Percentiles rank a stretch among this genome's conserved stretches.
Conservation (phyloP, 2,113 vertebrate genomes). For the Glaucidium brasilianum region DNA sequence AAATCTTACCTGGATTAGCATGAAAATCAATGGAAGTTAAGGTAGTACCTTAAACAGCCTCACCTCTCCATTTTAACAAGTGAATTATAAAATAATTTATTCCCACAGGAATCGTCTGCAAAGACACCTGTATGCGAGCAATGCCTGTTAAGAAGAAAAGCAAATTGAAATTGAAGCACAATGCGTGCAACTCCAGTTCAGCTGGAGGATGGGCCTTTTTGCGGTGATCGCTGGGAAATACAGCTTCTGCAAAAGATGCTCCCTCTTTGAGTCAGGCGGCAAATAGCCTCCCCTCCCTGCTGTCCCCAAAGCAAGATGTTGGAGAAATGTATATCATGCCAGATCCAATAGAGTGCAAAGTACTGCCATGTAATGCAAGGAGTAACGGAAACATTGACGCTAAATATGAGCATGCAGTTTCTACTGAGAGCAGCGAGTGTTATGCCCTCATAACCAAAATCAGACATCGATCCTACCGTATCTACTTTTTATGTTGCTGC, state of each 20-base stretch:
- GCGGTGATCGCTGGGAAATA: background rate
- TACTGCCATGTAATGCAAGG: background rate
- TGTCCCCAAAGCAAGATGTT: background rate
- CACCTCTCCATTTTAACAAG: background rate
- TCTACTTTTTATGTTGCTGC: background rate
- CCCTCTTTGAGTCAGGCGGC: background rate
- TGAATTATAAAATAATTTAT: background rate
- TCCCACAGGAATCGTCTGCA: background rate
- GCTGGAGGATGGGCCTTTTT: background rate
- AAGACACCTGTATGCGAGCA: background rate
- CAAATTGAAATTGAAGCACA: background rate
- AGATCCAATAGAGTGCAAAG: background rate
- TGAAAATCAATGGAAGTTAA: background rate
- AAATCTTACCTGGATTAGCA: background rate
- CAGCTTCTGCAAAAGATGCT: background rate
- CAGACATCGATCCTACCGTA: accelerated
- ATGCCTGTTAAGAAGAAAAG: background rate
- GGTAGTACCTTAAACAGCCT: background rate
- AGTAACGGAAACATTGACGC: accelerated
- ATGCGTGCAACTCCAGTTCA: background rate
- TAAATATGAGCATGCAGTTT: background rate
- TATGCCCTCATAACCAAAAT: background rate
- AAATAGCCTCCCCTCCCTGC: background rate
- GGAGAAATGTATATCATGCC: background rate
- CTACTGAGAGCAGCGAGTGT: background rate